A percentile compares a stretch with the other conserved stretches of the same genome.
These are phyloP conservation scores for Microcaecilia unicolor DNA, from an alignment of 2,797 vertebrate genomes.

Conservation along the genomic window DNA sequence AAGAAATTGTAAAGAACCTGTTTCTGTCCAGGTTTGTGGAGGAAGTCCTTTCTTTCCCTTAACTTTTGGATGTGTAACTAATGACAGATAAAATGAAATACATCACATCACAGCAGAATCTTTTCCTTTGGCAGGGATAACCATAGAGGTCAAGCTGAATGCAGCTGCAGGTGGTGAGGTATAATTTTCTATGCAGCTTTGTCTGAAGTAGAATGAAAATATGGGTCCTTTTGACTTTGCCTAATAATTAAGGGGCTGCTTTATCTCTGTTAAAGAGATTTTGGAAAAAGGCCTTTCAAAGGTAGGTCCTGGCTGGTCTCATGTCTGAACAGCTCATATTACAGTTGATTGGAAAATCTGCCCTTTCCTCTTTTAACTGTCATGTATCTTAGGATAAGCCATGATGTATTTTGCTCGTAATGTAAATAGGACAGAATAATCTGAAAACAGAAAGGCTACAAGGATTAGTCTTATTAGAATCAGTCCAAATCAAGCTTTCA, in stretches of 20 bases:
- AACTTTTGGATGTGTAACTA: constrained; percentile 13
- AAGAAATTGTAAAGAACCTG: not conserved
- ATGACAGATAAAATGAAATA: constrained; percentile 15
- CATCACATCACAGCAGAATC: constrained; percentile 1
- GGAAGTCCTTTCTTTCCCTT: not conserved
- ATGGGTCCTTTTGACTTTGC: not conserved
- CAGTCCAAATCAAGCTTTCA: not conserved
- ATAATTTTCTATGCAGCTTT: not conserved
- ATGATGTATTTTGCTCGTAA: constrained; percentile 10
- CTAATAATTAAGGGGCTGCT: constrained; percentile 14
- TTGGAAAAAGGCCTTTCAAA: constrained; percentile 6
- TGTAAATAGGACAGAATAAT: constrained; percentile 5
- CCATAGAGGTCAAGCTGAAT: constrained; percentile 16
- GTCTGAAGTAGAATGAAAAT: constrained; percentile 17
- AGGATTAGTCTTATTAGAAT: not conserved
- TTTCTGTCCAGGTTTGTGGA: not conserved
- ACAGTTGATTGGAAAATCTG: constrained; percentile 10
- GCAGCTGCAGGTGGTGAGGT: constrained; percentile 26
- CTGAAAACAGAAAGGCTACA: constrained; percentile 3
- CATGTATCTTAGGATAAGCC: not conserved
- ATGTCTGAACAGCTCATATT: constrained; percentile 1
- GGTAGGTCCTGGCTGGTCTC: constrained; percentile 12
- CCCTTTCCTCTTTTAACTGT: constrained; percentile 9
- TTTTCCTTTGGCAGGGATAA: constrained; percentile 22
- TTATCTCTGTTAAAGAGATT: constrained; percentile 12